A percentile compares a stretch with the other conserved stretches of the same genome.
These are phyloP conservation scores for Drosophila nigromelanica DNA, from an alignment of 1,140 invertebrate species.

Conservation along the genomic window DNA sequence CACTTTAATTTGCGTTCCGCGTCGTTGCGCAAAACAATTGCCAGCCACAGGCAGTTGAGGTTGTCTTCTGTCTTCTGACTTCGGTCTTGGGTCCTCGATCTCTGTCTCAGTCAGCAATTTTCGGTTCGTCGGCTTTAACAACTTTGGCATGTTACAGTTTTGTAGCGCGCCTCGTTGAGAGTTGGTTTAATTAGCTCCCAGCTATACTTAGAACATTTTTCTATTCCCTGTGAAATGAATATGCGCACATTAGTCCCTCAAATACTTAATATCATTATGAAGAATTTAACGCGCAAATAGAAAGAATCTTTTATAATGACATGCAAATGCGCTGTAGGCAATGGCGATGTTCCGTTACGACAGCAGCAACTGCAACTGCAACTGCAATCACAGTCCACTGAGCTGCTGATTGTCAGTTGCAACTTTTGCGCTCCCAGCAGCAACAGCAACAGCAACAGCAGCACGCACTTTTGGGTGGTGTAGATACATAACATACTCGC, in stretches of 20 bases:
- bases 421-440: background rate
- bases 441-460: background rate
- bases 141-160: constrained; percentile 67
- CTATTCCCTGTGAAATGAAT: constrained; percentile 19
- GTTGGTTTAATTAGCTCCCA: constrained; percentile 57
- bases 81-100: background rate
- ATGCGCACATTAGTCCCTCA: background rate
- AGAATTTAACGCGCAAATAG: background rate
- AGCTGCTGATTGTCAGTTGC: constrained; percentile 11
- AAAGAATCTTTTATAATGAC: constrained; percentile 36
- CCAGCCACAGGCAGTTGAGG: constrained; percentile 16
- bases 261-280: too few species aligned
- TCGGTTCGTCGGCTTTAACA: constrained; percentile 63
- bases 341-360: constrained; percentile 45
- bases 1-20: constrained; percentile 74
- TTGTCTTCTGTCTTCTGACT: constrained; percentile 26
- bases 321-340: too few species aligned
- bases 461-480: constrained; percentile 41
- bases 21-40: constrained; percentile 68
- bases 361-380: constrained; percentile 13
- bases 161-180: constrained; percentile 39
- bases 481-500: constrained; percentile 16
- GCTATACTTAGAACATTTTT: constrained; percentile 26
- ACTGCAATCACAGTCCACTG: constrained; percentile 9
- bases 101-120: constrained; percentile 45